Conservation (phyloP, 2,113 vertebrate genomes). For the Onychostoma macrolepis region DNA sequence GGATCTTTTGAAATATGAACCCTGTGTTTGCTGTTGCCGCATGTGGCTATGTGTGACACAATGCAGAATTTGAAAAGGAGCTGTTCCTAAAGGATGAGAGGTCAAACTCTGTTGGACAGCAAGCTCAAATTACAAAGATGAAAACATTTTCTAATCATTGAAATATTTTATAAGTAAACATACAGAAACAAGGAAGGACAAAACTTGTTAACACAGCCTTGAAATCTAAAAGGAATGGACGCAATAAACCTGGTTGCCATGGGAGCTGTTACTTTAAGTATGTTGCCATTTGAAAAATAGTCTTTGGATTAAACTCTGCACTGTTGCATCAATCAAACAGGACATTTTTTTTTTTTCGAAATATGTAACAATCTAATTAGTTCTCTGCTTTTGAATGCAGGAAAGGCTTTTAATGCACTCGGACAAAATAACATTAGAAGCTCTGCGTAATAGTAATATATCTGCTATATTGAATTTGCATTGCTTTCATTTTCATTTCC, state of each 20-base stretch:
- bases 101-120: neutral
- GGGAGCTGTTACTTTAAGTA: neutral
- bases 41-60: neutral
- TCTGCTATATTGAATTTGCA: neutral
- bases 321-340: neutral
- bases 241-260: neutral
- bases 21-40: neutral
- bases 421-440: neutral
- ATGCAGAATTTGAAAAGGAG: neutral
- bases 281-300: neutral
- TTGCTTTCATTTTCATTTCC: neutral
- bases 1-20: neutral
- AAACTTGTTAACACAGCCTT: slow-evolving; percentile 21
- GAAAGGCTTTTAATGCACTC: neutral
- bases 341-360: neutral
- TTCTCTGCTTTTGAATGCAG: neutral
- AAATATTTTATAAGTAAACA: neutral
- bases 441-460: neutral
- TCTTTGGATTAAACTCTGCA: neutral
- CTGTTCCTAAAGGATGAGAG: neutral
- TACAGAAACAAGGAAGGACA: neutral
- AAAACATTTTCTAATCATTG: neutral
- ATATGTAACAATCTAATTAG: neutral
- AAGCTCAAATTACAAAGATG: too few relatives aligned
- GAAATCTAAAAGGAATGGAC: neutral